Conservation (phyloP, 2,113 vertebrate species). For the Psittacula cyanocephala region DNA sequence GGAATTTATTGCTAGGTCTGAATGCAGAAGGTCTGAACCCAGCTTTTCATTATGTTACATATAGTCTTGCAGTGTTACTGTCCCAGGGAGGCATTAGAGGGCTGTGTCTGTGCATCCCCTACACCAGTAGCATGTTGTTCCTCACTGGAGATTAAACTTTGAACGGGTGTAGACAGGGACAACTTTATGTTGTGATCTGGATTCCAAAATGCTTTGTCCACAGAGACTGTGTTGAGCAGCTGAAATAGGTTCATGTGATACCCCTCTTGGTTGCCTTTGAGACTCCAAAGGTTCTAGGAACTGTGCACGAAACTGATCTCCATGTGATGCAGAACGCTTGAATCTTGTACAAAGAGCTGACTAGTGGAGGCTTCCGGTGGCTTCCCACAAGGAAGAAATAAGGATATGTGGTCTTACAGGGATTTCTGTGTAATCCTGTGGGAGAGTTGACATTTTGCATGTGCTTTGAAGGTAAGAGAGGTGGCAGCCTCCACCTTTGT, state of each 20-base stretch:
- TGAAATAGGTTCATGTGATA: background rate
- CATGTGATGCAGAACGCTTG: background rate
- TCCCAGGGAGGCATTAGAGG: background rate
- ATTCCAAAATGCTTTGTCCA: background rate
- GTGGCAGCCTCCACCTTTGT: background rate
- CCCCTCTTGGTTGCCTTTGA: background rate
- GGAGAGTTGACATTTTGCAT: background rate
- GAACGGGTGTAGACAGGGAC: background rate
- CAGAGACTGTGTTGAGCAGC: background rate
- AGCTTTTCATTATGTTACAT: background rate
- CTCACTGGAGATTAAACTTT: fast-evolving
- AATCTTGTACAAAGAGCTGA: too few species aligned
- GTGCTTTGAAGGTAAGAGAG: background rate
- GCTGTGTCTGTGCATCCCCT: background rate
- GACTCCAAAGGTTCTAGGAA: background rate
- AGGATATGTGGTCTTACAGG: fast-evolving
- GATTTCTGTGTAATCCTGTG: background rate
- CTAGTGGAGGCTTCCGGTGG: background rate
- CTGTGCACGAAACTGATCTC: too few species aligned
- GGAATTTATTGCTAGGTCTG: background rate
- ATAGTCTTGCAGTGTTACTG: background rate
- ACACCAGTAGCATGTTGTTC: background rate
- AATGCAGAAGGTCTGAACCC: background rate
- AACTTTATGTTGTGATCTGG: background rate
- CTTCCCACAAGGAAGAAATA: background rate